Conservation (phyloP, 1,140 invertebrate genomes). For the Temnothorax curvispinosus region DNA sequence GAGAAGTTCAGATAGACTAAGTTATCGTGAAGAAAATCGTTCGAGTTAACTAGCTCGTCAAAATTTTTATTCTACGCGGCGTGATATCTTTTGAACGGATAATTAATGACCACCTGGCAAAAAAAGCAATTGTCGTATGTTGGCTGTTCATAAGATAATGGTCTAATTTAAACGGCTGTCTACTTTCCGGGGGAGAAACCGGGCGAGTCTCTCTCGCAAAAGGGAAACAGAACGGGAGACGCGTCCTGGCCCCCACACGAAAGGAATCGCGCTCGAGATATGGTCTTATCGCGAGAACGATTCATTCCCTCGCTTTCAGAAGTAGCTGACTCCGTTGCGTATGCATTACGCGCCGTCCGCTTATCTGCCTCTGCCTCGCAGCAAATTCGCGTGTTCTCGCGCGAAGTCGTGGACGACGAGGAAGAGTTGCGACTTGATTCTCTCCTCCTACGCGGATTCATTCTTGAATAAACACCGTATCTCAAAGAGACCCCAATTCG, state of each 20-base stretch:
- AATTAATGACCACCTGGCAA: slow-evolving; percentile 29
- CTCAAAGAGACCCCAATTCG: neutral
- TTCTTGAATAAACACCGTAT: slow-evolving; percentile 8
- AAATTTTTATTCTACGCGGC: slow-evolving; percentile 41
- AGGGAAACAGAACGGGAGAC: slow-evolving; percentile 42
- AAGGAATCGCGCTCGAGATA: slow-evolving; percentile 72
- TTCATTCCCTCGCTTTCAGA: slow-evolving; percentile 74
- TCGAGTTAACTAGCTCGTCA: slow-evolving; percentile 49
- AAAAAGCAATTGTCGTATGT: slow-evolving; percentile 52
- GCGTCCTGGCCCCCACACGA: slow-evolving; percentile 22
- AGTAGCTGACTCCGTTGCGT: slow-evolving; percentile 69
- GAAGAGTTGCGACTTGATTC: neutral
- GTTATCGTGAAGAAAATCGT: neutral
- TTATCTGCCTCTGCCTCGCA: slow-evolving; percentile 52
- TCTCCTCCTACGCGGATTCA: neutral
- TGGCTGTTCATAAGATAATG: slow-evolving; percentile 57
- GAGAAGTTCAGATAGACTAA: neutral
- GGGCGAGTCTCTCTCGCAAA: slow-evolving; percentile 7
- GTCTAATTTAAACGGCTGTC: slow-evolving; percentile 61
- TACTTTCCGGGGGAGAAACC: neutral
- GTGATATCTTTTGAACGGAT: slow-evolving; percentile 5
- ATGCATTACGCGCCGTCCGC: slow-evolving; percentile 58
- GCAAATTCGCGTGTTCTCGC: slow-evolving; percentile 25
- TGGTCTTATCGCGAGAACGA: slow-evolving; percentile 73
- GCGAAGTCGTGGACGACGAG: neutral